These are phyloP conservation scores for Nannoperca obscura DNA, from an alignment of 2,797 vertebrate genomes.

Conservation along the genomic window DNA sequence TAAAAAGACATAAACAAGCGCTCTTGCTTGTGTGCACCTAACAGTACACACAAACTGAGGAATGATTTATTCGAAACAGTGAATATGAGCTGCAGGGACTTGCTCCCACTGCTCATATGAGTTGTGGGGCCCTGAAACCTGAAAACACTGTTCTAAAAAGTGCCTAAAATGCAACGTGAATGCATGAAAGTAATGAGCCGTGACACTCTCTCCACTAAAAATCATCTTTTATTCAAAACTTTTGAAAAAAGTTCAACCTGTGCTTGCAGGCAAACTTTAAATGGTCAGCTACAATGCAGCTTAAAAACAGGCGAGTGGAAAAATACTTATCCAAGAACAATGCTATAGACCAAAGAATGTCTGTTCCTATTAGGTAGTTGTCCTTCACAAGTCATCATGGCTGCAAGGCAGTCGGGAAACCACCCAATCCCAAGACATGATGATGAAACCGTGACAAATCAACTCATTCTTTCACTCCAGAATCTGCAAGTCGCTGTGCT, in stretches of 20 bases:
- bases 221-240: conserved; percentile 67
- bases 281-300: conserved; percentile 22
- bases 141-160: conserved; percentile 38
- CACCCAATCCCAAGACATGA: conserved; percentile 66
- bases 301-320: conserved; percentile 7
- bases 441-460: conserved; percentile 83
- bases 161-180: conserved; percentile 37
- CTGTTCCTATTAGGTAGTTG: conserved; percentile 54
- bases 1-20: conserved; percentile 28
- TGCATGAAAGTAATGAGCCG: conserved; percentile 50
- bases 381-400: conserved; percentile 65
- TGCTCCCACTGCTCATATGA: conserved; percentile 9
- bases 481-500: conserved; percentile 60
- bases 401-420: conserved; percentile 65
- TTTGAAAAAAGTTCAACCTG: conserved; percentile 13
- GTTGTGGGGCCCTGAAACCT: conserved; percentile 37
- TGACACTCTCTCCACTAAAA: conserved; percentile 30
- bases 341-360: conserved; percentile 20
- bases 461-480: conserved; percentile 73
- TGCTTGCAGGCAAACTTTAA: conserved; percentile 33
- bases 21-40: neutral
- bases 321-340: conserved; percentile 23
- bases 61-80: conserved; percentile 65
- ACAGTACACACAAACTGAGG: conserved; percentile 20
- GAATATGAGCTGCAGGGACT: conserved; percentile 26